phyloP scores from a whole-genome alignment of 2,888 invertebrate species.

The Machimus rusticus region DNA sequence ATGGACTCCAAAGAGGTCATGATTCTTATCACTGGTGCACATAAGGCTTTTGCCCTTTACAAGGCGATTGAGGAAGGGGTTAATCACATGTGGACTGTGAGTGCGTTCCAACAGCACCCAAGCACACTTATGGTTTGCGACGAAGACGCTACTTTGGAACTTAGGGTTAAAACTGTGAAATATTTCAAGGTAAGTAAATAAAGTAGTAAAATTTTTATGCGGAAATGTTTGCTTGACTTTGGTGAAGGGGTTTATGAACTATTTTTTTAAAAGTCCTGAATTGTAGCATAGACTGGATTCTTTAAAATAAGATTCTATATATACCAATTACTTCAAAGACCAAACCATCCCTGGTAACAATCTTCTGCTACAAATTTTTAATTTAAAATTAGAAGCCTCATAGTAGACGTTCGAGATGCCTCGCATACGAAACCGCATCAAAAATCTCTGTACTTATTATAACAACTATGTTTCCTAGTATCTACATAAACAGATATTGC shows the following conservation, averaged over 20 bases:
- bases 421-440: too few relatives aligned
- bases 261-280: neutral
- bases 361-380: too few relatives aligned
- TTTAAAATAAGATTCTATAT: neutral
- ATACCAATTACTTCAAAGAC: too few relatives aligned
- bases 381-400: too few relatives aligned
- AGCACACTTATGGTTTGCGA: conserved; percentile 94
- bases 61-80: conserved; percentile 98
- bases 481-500: neutral
- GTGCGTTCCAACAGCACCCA: conserved; percentile 96
- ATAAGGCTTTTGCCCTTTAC: conserved; percentile 95
- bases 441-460: too few relatives aligned
- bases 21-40: conserved; percentile 96
- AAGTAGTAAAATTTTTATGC: neutral
- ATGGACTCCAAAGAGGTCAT: conserved; percentile 99
- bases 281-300: neutral
- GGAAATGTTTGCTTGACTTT: neutral
- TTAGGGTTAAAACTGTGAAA: conserved; percentile 97
- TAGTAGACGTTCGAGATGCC: too few relatives aligned
- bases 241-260: neutral
- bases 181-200: conserved; percentile 84
- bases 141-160: conserved; percentile 95
- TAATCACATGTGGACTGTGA: conserved; percentile 99
- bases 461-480: too few relatives aligned
- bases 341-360: too few relatives aligned